These are phyloP conservation scores for Percopsis omiscomaycus DNA, from an alignment of 2,797 vertebrate genomes.

Conservation along the genomic window DNA sequence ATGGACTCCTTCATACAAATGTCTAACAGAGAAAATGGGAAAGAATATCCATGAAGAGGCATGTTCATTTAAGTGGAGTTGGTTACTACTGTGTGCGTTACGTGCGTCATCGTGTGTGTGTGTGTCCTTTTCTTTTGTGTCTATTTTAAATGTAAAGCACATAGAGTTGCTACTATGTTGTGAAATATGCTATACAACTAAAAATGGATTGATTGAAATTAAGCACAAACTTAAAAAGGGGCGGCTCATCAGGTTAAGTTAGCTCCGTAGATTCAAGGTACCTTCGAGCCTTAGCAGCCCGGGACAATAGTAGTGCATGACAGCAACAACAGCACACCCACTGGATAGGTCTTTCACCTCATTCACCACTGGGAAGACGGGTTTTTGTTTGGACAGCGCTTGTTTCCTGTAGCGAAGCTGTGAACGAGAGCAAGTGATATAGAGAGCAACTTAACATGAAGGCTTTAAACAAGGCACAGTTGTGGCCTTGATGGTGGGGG, in stretches of 20 bases:
- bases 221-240: not conserved
- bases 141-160: no score
- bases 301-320: constrained; percentile 90
- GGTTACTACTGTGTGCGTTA: not conserved
- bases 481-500: constrained; percentile 8
- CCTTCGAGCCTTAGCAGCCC: constrained; percentile 87
- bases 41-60: not conserved
- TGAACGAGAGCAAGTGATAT: constrained; percentile 19
- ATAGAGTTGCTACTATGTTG: no score
- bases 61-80: not conserved
- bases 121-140: no score
- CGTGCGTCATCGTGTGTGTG: no score
- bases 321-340: constrained; percentile 86
- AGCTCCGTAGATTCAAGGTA: constrained; percentile 46
- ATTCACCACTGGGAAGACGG: constrained; percentile 83
- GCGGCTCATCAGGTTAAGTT: not conserved
- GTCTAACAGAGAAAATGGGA: constrained; percentile 65
- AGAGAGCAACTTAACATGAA: not conserved
- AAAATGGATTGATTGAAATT: not conserved
- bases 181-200: no score
- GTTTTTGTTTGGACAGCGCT: constrained; percentile 81
- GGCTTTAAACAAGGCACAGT: constrained; percentile 1
- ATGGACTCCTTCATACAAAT: constrained; percentile 91
- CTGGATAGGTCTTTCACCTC: constrained; percentile 85
- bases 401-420: constrained; percentile 93